Base-by-base conservation (phyloP, 2,113 vertebrate genomes). In the Clarias macrocephalus region DNA sequence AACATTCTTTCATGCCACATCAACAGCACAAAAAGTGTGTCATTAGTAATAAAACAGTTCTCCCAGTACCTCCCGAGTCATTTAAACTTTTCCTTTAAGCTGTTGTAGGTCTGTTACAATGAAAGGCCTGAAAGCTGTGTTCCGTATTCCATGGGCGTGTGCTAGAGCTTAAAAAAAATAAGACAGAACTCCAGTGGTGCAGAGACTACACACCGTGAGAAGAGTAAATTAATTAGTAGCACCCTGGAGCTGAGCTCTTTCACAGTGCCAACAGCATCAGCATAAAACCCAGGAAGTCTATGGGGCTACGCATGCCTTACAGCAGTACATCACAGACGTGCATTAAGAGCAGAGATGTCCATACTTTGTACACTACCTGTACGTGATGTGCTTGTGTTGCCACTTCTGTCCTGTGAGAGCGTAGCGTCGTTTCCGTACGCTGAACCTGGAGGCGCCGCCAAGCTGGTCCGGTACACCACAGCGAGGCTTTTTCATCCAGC, bases 381-480 rank as follows among this genome's bases (percentile, higher is more conserved):
- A 99, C 86, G 98, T 99, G 95, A 99, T 99, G 94, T 99, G 97
- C 90, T 97, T 99, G 94, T 99, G 98, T 84, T 99, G 98, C 98
- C 98, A 99, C 93, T 97, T 99, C 93, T 99, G 98, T 91, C 98
- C 98, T 1, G 98, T 99, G 85, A 99, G 95, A 2, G 98, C 98
- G 6, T 99, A 99, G 88, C 98, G 97, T 90, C 97, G 96, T 91
- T 98, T 97, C 87, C 98, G 97, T 73, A 99, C 93, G 28, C 92
- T 97, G 91, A 99, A 97, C 92, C 92, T 97, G 90, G 96, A 96
- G 80, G 88, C 96, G 0, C 97, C 97, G 87, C 96, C 96, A 12
- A 96, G 93, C 93, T 98, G 97, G 91, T 99, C 98, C 77, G 98
- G 98, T 59, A 99, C 98, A 10, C 98, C 98, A 52, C 98, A 99